These are phyloP conservation scores for Origma solitaria DNA, from an alignment of 2,113 vertebrate genomes.

Conservation along the genomic window DNA sequence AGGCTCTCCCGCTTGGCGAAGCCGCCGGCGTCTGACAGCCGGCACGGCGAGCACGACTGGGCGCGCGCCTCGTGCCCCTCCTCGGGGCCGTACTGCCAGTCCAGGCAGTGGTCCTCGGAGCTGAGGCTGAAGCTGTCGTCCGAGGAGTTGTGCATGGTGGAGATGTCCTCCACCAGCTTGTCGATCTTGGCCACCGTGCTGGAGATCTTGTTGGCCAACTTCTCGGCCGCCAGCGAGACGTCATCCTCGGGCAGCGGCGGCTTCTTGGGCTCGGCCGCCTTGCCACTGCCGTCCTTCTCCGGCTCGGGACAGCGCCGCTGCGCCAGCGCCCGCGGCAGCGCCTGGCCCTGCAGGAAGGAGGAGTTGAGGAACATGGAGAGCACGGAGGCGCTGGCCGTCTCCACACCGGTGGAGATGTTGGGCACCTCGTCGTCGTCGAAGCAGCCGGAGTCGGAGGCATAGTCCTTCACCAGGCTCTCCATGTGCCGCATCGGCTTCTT, in stretches of 20 bases:
- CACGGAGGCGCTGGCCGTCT: slow-evolving; percentile 81
- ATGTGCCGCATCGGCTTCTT: slow-evolving; percentile 86
- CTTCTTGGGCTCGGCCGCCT: slow-evolving; percentile 58
- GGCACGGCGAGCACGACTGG: slow-evolving; percentile 88
- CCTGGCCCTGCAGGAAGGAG: slow-evolving; percentile 87
- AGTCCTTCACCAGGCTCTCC: slow-evolving; percentile 91
- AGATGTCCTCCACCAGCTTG: slow-evolving; percentile 91
- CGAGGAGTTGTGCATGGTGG: slow-evolving; percentile 90
- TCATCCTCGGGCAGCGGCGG: slow-evolving; percentile 65
- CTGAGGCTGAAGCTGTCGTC: slow-evolving; percentile 97
- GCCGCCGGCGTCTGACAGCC: slow-evolving; percentile 76
- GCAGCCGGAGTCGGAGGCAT: slow-evolving; percentile 93
- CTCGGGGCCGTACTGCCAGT: slow-evolving; percentile 86
- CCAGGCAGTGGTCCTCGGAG: slow-evolving; percentile 89
- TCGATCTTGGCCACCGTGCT: slow-evolving; percentile 92
- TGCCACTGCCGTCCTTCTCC: slow-evolving; percentile 71
- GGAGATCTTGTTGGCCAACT: slow-evolving; percentile 88
- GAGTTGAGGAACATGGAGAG: slow-evolving; percentile 91
- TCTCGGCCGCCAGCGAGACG: slow-evolving; percentile 83
- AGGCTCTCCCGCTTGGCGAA: slow-evolving; percentile 76
- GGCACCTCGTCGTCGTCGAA: slow-evolving; percentile 94
- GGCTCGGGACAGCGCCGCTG: slow-evolving; percentile 76
- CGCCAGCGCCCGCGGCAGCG: slow-evolving; percentile 48
- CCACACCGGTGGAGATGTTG: slow-evolving; percentile 80
- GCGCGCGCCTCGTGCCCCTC: slow-evolving; percentile 82